These are phyloP conservation scores for Tragulus kanchil DNA, from an alignment of 2,113 vertebrate genomes.

Conservation along the genomic window DNA sequence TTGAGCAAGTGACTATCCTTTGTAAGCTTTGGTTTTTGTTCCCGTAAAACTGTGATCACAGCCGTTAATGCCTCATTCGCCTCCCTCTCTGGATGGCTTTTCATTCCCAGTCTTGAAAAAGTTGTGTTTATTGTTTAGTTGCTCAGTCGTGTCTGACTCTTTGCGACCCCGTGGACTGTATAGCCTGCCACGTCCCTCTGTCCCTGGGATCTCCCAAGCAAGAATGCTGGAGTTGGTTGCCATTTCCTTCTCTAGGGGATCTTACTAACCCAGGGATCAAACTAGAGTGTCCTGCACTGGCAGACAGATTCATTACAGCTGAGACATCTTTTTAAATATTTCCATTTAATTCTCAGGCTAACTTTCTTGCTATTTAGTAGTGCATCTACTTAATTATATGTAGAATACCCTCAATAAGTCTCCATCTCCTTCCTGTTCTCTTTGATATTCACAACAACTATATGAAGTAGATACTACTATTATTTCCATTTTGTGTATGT, in stretches of 20 bases:
- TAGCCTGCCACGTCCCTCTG: not conserved
- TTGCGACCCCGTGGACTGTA: not conserved
- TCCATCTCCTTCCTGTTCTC: not conserved
- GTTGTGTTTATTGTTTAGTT: not conserved
- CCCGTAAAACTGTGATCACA: not conserved
- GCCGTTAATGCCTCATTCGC: not conserved
- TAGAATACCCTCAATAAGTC: not conserved
- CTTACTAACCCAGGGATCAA: not conserved
- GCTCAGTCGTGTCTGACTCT: not conserved
- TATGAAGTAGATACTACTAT: not conserved
- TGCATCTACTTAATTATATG: accelerated
- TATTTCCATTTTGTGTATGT: not conserved
- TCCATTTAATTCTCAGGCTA: not conserved
- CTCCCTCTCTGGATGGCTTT: not conserved
- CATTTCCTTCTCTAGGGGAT: not conserved
- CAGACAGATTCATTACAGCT: not conserved
- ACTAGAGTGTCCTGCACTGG: not conserved
- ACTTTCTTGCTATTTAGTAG: not conserved
- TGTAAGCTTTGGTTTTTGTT: not conserved
- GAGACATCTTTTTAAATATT: not conserved
- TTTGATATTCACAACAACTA: not conserved
- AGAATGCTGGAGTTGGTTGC: not conserved
- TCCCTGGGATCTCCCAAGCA: not conserved
- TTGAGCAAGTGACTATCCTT: not conserved
- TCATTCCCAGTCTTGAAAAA: not conserved